phyloP scores from a whole-genome alignment of 2,888 invertebrate species.

The Rutpela maculata region DNA sequence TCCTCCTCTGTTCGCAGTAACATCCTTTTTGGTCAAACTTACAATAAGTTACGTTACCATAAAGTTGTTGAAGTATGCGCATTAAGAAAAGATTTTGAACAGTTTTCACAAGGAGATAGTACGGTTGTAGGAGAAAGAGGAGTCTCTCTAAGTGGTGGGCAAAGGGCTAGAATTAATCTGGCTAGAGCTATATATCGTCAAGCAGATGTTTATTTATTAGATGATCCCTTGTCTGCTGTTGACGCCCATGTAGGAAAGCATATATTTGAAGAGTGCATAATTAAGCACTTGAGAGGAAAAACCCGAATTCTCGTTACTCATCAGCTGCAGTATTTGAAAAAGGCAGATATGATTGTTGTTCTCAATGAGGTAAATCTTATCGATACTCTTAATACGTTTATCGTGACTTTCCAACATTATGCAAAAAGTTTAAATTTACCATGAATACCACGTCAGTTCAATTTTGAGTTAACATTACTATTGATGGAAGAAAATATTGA shows the following conservation, averaged over 20 bases:
- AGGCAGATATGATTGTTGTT: conserved; percentile 76
- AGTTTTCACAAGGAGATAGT: conserved; percentile 75
- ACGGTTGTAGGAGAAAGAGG: conserved; percentile 82
- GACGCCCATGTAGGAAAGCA: conserved; percentile 86
- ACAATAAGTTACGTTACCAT: conserved; percentile 72
- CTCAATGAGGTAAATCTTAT: conserved; percentile 69
- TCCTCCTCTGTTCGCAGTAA: conserved; percentile 79
- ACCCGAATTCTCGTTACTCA: conserved; percentile 83
- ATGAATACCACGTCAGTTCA: too few relatives aligned
- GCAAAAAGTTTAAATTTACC: too few relatives aligned
- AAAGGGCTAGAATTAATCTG: too few relatives aligned
- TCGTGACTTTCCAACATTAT: too few relatives aligned
- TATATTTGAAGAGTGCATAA: conserved; percentile 84
- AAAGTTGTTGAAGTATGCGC: conserved; percentile 78
- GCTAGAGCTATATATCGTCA: too few relatives aligned
- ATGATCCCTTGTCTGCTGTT: conserved; percentile 88
- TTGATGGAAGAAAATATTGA: too few relatives aligned
- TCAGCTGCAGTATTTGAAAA: conserved; percentile 80
- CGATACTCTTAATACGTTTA: too few relatives aligned
- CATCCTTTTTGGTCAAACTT: conserved; percentile 79
- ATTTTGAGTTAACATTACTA: too few relatives aligned
- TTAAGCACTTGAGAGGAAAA: conserved; percentile 77
- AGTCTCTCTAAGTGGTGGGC: conserved; percentile 86
- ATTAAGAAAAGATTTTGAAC: conserved; percentile 80
- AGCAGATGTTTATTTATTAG: conserved; percentile 86